Conservation (phyloP, 30 jellyfish, hydroid and myxozoan species). For the Catostylus mosaicus region DNA sequence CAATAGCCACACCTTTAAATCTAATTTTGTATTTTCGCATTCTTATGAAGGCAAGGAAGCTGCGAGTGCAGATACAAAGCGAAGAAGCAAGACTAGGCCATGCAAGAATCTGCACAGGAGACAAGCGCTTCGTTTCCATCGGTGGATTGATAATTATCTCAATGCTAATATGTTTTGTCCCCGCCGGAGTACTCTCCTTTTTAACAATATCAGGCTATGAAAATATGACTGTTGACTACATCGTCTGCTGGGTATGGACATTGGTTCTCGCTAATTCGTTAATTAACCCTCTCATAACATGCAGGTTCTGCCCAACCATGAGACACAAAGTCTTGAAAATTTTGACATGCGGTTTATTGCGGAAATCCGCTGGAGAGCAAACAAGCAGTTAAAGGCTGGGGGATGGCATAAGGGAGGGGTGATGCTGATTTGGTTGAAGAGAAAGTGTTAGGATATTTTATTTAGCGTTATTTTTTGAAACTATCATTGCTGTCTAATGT, state of each 20-base stretch:
- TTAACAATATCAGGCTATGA: neutral
- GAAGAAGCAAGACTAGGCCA: conserved; percentile 15
- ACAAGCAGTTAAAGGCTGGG: too few relatives aligned
- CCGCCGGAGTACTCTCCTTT: neutral
- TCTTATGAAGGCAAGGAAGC: conserved; percentile 10
- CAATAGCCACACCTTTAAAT: conserved; percentile 3
- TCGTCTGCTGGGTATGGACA: conserved; percentile 47
- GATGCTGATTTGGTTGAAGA: too few relatives aligned
- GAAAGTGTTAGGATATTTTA: too few relatives aligned
- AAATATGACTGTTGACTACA: neutral
- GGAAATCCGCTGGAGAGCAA: too few relatives aligned
- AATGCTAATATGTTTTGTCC: conserved; percentile 15
- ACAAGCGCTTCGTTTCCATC: conserved; percentile 5
- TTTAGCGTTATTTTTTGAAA: too few relatives aligned
- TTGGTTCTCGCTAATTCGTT: conserved; percentile 31
- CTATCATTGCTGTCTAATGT: too few relatives aligned
- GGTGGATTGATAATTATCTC: conserved; percentile 45
- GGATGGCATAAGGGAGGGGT: too few relatives aligned
- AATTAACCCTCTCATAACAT: conserved; percentile 42
- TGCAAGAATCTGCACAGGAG: neutral
- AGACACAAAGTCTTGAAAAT: neutral
- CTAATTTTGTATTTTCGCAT: conserved; percentile 21
- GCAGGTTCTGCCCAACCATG: conserved; percentile 14
- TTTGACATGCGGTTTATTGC: conserved; percentile 5
- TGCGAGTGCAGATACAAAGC: conserved; percentile 31